phyloP scores from a whole-genome alignment of 2,113 vertebrate genomes.

The Alaudala cheleensis region DNA sequence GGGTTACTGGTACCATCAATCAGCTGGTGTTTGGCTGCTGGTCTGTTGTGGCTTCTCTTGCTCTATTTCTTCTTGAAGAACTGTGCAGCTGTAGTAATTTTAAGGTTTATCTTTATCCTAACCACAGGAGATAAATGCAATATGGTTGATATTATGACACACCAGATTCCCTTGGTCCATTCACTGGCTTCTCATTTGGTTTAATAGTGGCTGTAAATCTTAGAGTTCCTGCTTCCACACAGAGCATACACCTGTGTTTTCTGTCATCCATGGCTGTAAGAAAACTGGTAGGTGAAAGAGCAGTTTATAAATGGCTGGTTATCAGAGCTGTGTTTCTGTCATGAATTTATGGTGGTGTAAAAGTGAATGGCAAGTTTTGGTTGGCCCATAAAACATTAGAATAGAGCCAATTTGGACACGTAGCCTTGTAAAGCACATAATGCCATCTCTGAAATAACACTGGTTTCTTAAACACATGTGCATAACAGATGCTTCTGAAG shows the following conservation, averaged over 20 bases:
- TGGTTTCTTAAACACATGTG: not conserved
- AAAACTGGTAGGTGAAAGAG: not conserved
- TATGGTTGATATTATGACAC: fast-evolving
- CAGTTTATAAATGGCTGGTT: not conserved
- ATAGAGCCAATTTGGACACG: not conserved
- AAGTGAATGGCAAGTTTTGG: not conserved
- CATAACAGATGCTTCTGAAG: not conserved
- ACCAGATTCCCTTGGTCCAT: not conserved
- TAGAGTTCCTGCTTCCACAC: not conserved
- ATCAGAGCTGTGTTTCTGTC: not conserved
- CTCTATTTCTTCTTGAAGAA: not conserved
- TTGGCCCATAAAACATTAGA: not conserved
- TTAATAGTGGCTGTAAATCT: not conserved
- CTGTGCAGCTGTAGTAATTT: not conserved
- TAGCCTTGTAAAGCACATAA: not conserved
- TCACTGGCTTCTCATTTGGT: not conserved
- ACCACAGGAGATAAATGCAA: fast-evolving
- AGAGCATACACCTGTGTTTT: not conserved
- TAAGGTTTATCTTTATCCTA: not conserved
- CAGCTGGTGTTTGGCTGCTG: not conserved
- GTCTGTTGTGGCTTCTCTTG: not conserved
- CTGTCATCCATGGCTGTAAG: not conserved
- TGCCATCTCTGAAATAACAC: not conserved
- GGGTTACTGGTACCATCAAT: not conserved
- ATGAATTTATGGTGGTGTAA: not conserved